Percentiles rank a stretch among this genome's conserved stretches.
These are phyloP conservation scores for Bedellia somnulentella DNA, from an alignment of 2,888 invertebrate species.

Conservation along the genomic window DNA sequence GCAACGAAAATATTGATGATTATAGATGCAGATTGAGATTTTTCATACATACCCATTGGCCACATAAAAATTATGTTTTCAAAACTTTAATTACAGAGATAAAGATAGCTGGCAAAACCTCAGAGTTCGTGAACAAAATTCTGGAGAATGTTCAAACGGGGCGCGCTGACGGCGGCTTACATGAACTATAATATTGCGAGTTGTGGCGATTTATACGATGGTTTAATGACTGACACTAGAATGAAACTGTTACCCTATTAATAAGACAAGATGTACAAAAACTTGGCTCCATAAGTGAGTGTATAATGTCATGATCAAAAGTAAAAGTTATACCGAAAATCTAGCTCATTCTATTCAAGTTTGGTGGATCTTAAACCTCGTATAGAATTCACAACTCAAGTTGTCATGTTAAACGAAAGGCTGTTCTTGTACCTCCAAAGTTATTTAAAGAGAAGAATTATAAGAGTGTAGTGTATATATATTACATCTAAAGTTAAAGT, in stretches of 20 bases:
- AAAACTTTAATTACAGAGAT: conserved; percentile 72
- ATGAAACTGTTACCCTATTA: not conserved
- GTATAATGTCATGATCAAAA: too few species aligned
- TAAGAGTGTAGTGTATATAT: not conserved
- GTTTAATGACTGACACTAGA: not conserved
- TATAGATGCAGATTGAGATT: too few species aligned
- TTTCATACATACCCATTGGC: too few species aligned
- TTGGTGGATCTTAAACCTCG: too few species aligned
- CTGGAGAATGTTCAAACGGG: conserved; percentile 85
- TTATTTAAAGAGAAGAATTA: not conserved
- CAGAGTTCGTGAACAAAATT: conserved; percentile 92
- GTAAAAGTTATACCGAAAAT: too few species aligned
- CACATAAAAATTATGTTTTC: too few species aligned
- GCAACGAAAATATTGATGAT: too few species aligned
- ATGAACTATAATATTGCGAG: conserved; percentile 61
- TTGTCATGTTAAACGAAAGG: conserved; percentile 55
- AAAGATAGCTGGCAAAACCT: conserved; percentile 87
- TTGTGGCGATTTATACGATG: not conserved
- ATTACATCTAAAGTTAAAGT: not conserved
- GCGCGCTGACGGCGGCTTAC: conserved; percentile 74
- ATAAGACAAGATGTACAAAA: conserved; percentile 13
- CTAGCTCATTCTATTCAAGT: too few species aligned
- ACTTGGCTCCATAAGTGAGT: conserved; percentile 21
- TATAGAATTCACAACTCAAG: too few species aligned
- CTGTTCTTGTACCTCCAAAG: conserved; percentile 60